Base-by-base conservation (phyloP, 2,888 invertebrate species). In the Volucella inflata region DNA sequence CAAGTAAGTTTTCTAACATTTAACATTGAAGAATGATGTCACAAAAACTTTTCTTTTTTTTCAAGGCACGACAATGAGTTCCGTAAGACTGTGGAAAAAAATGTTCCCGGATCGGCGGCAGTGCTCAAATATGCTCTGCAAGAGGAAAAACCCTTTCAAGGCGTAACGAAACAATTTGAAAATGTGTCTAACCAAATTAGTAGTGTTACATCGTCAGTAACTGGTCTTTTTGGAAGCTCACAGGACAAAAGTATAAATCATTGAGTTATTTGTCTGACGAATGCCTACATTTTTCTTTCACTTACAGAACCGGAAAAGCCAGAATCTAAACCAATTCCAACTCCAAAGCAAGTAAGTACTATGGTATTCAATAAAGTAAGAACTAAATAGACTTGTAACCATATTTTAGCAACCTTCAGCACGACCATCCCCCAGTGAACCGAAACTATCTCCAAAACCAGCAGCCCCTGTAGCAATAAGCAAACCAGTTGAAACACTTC, bases 1-100 rank as follows among this genome's bases (percentile, higher is more conserved):
- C 62, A 94, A 94, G 94, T 94, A 90, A 90, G 92, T 67, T 62
- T 3, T 8, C 9, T 12, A 6, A 0, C n/a, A 21, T 16, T 42
- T 4, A 36, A 14, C 14, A 12, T 6, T 14, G 11, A 0, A 6
- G 1, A 38, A 46, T 38, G 2, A 16, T 30, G 6, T 8, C 75
- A 16, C 8, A 46, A 16, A 48, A 14, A 70, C 16, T 21, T 4
- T 21, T 17, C 16, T 40, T 76, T 8, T 12, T 48, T 64, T 84
- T 84, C 38, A 70, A 92, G 92, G 83, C 90, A 92, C 87, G 92
- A 93, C 75, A 88, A 89, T 30, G 90, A 91, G 57, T 92, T 92
- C 87, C 91, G 92, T 30, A 90, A 91, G 89, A 87, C 88, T 70
- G 87, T 92, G 38, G 92, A 91, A 71, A 88, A 89, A 42, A 92